Percentiles rank a stretch among this genome's conserved stretches.
Conservation (phyloP, 1,140 invertebrate species). For the Zaprionus nigranus region DNA sequence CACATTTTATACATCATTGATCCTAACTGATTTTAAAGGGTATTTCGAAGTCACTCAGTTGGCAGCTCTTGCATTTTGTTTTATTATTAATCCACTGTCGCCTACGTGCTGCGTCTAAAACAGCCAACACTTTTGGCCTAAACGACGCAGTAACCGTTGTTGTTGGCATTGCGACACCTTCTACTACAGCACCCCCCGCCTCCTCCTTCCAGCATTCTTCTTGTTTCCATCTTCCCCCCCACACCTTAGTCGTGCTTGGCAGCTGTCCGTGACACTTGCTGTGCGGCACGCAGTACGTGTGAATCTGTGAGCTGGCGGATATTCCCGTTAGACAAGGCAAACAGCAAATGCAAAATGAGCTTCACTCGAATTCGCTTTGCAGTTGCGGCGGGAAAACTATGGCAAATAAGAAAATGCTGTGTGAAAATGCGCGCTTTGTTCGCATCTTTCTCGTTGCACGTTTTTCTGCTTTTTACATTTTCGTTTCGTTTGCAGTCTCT, state of each 20-base stretch:
- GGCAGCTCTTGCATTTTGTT: slow-evolving; percentile 46
- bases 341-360: slow-evolving; percentile 6
- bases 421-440: slow-evolving; percentile 7
- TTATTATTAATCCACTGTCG: slow-evolving; percentile 76
- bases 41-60: background rate
- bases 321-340: slow-evolving; percentile 8
- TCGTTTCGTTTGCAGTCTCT: background rate
- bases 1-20: too few species aligned
- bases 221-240: background rate
- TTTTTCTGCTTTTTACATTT: slow-evolving; percentile 1
- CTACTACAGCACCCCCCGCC: background rate
- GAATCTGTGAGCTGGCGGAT: slow-evolving; percentile 18
- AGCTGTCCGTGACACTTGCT: slow-evolving; percentile 24
- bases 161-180: slow-evolving; percentile 22
- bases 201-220: background rate
- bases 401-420: background rate
- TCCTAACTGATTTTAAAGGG: background rate
- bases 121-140: slow-evolving; percentile 48
- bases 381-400: background rate
- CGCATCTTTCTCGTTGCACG: background rate
- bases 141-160: slow-evolving; percentile 12
- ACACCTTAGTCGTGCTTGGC: background rate
- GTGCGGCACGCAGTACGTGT: slow-evolving; percentile 1
- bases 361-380: background rate
- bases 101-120: slow-evolving; percentile 64